Evolutionary conservation across 2,113 vertebrate genomes (phyloP).

Genomic region (Percina caprodes): DNA sequence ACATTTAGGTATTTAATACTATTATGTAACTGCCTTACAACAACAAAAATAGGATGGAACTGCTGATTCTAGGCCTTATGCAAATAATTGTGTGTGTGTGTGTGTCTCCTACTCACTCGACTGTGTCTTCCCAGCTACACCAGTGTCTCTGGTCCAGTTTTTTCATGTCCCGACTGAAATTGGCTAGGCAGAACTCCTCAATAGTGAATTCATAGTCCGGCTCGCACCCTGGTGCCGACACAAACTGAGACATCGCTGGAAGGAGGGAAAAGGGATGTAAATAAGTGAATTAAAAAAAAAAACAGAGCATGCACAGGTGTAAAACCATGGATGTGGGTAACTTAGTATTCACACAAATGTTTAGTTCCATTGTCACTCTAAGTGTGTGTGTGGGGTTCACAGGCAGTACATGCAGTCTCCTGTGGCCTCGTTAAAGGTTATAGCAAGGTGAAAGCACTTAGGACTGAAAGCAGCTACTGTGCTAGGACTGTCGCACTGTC

Average conservation of each 20-base stretch:
- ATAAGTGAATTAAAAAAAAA: background rate
- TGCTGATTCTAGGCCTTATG: constrained; percentile 3
- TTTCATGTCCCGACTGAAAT: constrained; percentile 90
- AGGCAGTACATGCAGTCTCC: background rate
- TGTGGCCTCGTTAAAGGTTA: background rate
- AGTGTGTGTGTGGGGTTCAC: background rate
- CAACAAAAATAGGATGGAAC: background rate
- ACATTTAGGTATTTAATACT: background rate
- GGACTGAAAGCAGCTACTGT: background rate
- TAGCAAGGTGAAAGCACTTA: background rate
- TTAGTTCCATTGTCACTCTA: background rate
- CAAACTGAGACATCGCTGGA: constrained; percentile 77
- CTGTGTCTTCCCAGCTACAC: constrained; percentile 92
- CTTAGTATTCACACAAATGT: background rate
- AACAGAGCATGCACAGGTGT: background rate
- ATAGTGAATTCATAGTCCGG: constrained; percentile 83
- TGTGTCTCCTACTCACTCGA: constrained; percentile 84
- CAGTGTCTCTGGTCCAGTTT: constrained; percentile 85
- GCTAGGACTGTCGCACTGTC: too few relatives aligned
- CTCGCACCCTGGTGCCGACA: constrained; percentile 80
- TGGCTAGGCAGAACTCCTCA: constrained; percentile 86
- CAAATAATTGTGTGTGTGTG: constrained; percentile 26
- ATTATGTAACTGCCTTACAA: background rate
- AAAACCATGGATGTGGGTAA: background rate
- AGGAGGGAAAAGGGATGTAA: background rate